Base-by-base conservation (phyloP, 2,797 vertebrate species). In the Siniperca scherzeri region DNA sequence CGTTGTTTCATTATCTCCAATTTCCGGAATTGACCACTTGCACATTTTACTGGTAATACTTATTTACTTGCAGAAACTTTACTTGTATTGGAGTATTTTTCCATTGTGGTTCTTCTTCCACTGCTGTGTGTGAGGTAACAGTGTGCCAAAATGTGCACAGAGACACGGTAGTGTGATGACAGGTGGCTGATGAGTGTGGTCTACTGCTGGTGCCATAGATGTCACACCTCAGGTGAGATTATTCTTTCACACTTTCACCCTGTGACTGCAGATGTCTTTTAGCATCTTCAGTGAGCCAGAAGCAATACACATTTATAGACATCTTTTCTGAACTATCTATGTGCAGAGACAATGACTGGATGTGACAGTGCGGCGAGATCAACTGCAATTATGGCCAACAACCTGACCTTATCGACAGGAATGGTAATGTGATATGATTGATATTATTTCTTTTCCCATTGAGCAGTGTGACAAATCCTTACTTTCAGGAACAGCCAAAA, bases 181-280 rank as follows among this genome's bases (percentile, higher is more conserved):
- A 91, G 85, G 86, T 84, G 86, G 84, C 71, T 70, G 79, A 80
- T 64, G 64, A 83, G 56, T 33, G 50, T 56, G 74, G 74, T 86
- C 64, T 68, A 77, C 44, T 81, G 67, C 61, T 19, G 56, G 42
- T 65, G 79, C 21, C 81, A 69, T 59, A 61, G 38, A 82, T 82
- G 89, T 88, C 89, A 78, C 93, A 91, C 91, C 80, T 73, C 70
- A 89, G 90, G 88, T 88, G 92, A 91, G 90, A 93, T 82, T 38
- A 59, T 76, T 86, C 55, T 53, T 79, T 86, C 82, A 72, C 86
- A 81, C 86, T 56, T 10, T 79, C 81, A 79, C 76, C 84, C 77
- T 40, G 68, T 64, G 65, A 65, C 76, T 81, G 80, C 80, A 59
- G 66, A 72, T 80, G 80, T 85, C 67, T 83, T 78, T 38, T 5